Percentiles rank a stretch among this genome's conserved stretches.
These are phyloP conservation scores for Isichthys henryi DNA, from an alignment of 2,113 vertebrate genomes.

Conservation along the genomic window DNA sequence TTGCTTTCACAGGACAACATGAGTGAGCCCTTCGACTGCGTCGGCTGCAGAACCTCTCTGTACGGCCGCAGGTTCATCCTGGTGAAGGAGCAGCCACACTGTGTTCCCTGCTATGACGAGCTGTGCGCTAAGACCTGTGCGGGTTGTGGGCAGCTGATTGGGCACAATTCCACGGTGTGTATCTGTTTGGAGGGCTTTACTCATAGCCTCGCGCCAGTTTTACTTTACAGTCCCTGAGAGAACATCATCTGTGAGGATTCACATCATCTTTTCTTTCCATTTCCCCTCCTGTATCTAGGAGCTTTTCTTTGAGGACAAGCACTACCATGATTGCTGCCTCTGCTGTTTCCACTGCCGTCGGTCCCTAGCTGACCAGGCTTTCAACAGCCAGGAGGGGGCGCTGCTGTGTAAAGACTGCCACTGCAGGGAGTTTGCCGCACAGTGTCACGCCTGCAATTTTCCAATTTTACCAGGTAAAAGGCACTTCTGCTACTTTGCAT, in stretches of 20 bases:
- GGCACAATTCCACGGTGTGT: constrained; percentile 73
- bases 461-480: constrained; percentile 89
- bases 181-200: background rate
- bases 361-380: constrained; percentile 86
- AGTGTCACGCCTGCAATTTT: constrained; percentile 89
- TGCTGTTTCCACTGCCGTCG: constrained; percentile 93
- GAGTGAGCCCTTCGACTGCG: constrained; percentile 83
- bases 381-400: constrained; percentile 88
- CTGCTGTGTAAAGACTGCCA: constrained; percentile 95
- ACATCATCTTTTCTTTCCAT: background rate
- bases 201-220: background rate
- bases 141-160: constrained; percentile 83
- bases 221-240: background rate
- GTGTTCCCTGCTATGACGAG: constrained; percentile 85
- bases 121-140: constrained; percentile 86
- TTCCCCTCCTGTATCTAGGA: constrained; percentile 58
- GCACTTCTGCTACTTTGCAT: background rate
- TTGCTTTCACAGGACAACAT: constrained; percentile 55
- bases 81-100: constrained; percentile 77
- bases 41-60: constrained; percentile 82
- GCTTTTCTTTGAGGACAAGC: constrained; percentile 91
- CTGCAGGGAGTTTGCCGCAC: constrained; percentile 94
- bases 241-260: background rate
- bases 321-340: constrained; percentile 95
- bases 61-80: constrained; percentile 90